Conservation (phyloP, 2,888 invertebrate species). For the Orchesella flavescens region DNA sequence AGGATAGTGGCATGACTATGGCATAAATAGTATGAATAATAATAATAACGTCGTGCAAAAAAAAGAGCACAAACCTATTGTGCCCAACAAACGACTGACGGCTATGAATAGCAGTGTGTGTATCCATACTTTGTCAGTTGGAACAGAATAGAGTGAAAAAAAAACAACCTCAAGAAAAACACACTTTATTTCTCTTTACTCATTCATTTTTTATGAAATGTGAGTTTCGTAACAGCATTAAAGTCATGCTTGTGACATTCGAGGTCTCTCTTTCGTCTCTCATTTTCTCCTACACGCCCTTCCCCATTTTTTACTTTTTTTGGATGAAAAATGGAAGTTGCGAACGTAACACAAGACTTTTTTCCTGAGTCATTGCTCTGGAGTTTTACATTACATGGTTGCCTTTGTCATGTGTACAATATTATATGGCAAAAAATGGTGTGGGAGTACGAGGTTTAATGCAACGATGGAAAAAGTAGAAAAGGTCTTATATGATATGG, state of each 20-base stretch:
- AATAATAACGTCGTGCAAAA: no score
- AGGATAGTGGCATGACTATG: no score
- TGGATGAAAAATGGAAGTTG: conserved; percentile 40
- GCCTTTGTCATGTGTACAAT: no score
- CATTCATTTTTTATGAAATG: conserved; percentile 12
- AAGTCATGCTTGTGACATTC: conserved; percentile 33
- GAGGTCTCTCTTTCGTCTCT: background rate
- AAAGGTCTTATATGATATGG: background rate
- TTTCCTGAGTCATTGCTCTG: background rate
- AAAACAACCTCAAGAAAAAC: conserved; percentile 16
- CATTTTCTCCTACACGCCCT: background rate
- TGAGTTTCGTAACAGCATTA: conserved; percentile 17
- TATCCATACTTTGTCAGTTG: background rate
- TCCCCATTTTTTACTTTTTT: conserved; percentile 8
- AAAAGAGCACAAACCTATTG: no score
- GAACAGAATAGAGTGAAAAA: background rate
- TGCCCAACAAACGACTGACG: no score
- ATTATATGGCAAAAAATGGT: no score
- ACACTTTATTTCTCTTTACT: conserved; percentile 5
- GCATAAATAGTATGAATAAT: no score
- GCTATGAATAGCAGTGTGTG: background rate
- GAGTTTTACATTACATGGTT: no score
- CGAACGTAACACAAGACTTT: conserved; percentile 18
- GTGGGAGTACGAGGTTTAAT: no score
- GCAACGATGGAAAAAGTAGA: background rate